Evolutionary conservation across 2,888 invertebrate species (phyloP).

Genomic region (Rhagophthalmus giganteus): DNA sequence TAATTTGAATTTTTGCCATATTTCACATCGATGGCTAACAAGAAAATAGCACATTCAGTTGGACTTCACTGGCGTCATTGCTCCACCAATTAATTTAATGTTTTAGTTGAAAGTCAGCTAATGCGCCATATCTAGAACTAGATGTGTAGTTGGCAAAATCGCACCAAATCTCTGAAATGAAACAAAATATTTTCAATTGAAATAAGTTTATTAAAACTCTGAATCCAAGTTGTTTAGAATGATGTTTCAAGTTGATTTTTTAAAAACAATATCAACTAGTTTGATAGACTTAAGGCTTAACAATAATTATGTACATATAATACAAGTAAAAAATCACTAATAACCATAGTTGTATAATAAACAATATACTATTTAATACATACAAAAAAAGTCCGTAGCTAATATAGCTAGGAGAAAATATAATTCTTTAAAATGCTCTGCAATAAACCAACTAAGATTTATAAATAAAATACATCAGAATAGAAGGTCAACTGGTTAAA

Average conservation of each 20-base stretch:
- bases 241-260: slow-evolving; percentile 43
- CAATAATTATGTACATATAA: slow-evolving; percentile 51
- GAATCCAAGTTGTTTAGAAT: slow-evolving; percentile 33
- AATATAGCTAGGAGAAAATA: slow-evolving; percentile 30
- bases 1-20: no score
- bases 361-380: slow-evolving; percentile 29
- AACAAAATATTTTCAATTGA: slow-evolving; percentile 21
- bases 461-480: slow-evolving; percentile 34
- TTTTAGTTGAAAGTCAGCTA: no score
- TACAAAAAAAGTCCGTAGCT: slow-evolving; percentile 27
- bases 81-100: no score
- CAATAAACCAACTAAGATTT: slow-evolving; percentile 21
- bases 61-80: no score
- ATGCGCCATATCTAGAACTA: background rate
- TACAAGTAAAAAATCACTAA: slow-evolving; percentile 51
- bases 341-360: slow-evolving; percentile 40
- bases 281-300: slow-evolving; percentile 39
- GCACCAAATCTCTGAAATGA: background rate
- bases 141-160: background rate
- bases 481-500: slow-evolving; percentile 26
- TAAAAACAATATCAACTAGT: slow-evolving; percentile 49
- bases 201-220: slow-evolving; percentile 38
- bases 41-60: no score
- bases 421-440: slow-evolving; percentile 14
- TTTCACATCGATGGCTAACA: no score